These are phyloP conservation scores for Polypterus bichir DNA, from an alignment of 2,113 vertebrate genomes.

Conservation along the genomic window DNA sequence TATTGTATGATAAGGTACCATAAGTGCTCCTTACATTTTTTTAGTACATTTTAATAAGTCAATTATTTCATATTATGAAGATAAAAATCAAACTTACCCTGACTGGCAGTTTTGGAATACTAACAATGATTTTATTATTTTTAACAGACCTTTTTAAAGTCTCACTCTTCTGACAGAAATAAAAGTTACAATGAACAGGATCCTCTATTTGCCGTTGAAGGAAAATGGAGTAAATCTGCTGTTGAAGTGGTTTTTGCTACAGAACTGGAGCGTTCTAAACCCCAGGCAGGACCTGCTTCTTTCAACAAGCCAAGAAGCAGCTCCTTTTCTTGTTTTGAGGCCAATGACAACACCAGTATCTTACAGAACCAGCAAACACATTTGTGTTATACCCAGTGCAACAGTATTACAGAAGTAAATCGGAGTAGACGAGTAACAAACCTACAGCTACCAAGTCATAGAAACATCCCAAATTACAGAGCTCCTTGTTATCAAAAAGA, in stretches of 20 bases:
- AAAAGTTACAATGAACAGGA: not conserved
- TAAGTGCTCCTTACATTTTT: too few relatives aligned
- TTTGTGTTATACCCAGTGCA: constrained; percentile 34
- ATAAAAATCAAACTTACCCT: too few relatives aligned
- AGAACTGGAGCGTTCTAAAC: constrained; percentile 42
- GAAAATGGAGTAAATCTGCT: constrained; percentile 47
- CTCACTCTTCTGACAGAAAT: not conserved
- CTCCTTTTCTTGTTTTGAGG: constrained; percentile 47
- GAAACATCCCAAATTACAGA: constrained; percentile 52
- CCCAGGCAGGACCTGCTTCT: constrained; percentile 25
- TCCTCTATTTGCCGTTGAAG: constrained; percentile 26
- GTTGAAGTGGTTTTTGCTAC: constrained; percentile 41
- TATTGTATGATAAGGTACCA: too few relatives aligned
- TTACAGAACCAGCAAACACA: constrained; percentile 41
- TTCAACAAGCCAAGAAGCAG: constrained; percentile 54
- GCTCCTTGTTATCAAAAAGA: constrained; percentile 20
- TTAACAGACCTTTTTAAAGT: not conserved
- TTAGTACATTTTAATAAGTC: too few relatives aligned
- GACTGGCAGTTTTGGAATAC: not conserved
- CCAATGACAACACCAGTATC: constrained; percentile 32
- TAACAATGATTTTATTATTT: not conserved
- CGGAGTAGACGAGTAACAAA: constrained; percentile 41
- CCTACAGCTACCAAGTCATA: constrained; percentile 51
- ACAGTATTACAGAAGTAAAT: constrained; percentile 50
- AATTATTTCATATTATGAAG: too few relatives aligned